Conservation (phyloP, 2,797 vertebrate species). For the Gambelia wislizenii region DNA sequence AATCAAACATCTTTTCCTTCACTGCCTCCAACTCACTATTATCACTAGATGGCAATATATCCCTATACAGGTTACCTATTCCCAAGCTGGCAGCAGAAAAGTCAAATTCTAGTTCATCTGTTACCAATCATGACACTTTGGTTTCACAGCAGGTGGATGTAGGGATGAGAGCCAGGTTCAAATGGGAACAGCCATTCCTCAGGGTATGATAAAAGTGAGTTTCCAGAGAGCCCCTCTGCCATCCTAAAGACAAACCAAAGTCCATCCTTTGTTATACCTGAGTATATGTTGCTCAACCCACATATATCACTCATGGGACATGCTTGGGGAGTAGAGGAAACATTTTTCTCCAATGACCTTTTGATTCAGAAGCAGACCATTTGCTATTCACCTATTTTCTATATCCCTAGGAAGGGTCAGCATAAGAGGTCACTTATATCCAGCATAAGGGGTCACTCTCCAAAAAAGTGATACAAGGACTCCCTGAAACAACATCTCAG, state of each 20-base stretch:
- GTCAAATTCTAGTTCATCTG: conserved; percentile 24
- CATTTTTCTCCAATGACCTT: not conserved
- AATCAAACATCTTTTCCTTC: conserved; percentile 60
- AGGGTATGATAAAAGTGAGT: not conserved
- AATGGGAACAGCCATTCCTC: conserved; percentile 8
- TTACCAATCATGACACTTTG: conserved; percentile 24
- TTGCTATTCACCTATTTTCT: not conserved
- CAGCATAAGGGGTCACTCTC: too few relatives aligned
- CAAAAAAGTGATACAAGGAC: too few relatives aligned
- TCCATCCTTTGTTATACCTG: not conserved
- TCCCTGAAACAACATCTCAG: too few relatives aligned
- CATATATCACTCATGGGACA: not conserved
- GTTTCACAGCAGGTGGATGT: not conserved
- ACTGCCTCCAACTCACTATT: conserved; percentile 57
- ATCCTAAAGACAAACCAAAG: not conserved
- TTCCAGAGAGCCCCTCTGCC: not conserved
- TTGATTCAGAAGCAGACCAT: not conserved
- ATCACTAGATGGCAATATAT: conserved; percentile 77
- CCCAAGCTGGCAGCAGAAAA: conserved; percentile 25
- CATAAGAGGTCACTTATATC: too few relatives aligned
- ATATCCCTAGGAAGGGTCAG: not conserved
- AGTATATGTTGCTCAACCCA: not conserved
- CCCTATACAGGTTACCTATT: conserved; percentile 59
- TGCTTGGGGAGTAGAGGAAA: not conserved
- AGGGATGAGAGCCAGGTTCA: not conserved